Conservation (phyloP, 2,113 vertebrate species). For the Dicrurus megarhynchus region DNA sequence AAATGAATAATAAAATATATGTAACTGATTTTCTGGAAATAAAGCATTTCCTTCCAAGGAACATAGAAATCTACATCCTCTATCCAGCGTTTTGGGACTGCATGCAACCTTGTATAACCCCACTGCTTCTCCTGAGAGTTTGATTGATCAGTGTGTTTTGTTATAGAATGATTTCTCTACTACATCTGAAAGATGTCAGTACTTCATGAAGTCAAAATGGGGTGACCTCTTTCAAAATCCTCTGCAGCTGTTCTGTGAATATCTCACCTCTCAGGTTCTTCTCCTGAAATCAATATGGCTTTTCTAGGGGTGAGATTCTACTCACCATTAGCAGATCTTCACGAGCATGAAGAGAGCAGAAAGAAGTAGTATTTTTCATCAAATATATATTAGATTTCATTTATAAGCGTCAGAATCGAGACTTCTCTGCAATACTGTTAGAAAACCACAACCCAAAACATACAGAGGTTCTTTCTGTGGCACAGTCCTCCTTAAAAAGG, state of each 20-base stretch:
- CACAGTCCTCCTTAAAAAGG: not conserved
- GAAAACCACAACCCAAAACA: not conserved
- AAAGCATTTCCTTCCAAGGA: not conserved
- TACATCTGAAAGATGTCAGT: not conserved
- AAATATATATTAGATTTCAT: not conserved
- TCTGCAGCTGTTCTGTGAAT: not conserved
- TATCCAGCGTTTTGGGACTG: not conserved
- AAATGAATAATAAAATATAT: not conserved
- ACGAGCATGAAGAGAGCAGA: not conserved
- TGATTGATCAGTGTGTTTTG: not conserved
- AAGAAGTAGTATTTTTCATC: not conserved
- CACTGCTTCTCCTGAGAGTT: not conserved
- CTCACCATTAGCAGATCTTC: not conserved
- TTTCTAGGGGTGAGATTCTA: not conserved
- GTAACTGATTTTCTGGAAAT: not conserved
- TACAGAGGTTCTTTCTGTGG: not conserved
- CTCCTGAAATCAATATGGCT: not conserved
- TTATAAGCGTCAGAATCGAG: not conserved
- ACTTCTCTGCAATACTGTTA: not conserved
- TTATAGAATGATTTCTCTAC: not conserved
- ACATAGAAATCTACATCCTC: not conserved
- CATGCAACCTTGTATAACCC: not conserved
- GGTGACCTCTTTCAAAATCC: not conserved
- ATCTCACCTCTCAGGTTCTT: not conserved
- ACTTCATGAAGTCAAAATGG: not conserved